phyloP scores from a whole-genome alignment of 2,113 vertebrate species.

The Nycticebus coucang region DNA sequence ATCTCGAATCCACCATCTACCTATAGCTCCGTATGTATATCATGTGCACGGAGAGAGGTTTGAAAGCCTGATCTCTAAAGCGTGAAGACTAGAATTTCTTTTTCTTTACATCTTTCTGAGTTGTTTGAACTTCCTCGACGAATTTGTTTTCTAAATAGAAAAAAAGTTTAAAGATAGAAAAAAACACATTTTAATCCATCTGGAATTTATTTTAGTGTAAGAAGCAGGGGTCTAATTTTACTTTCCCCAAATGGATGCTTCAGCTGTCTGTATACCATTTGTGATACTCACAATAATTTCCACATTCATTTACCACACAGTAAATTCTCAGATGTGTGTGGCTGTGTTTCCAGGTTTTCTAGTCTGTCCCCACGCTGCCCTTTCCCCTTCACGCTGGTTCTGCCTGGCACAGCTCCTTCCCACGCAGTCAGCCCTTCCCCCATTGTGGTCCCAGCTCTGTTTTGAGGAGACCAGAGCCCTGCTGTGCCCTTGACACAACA shows the following conservation, averaged over 20 bases:
- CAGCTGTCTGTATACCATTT: background rate
- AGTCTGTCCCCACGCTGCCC: background rate
- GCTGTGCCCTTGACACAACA: background rate
- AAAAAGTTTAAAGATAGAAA: constrained; percentile 4
- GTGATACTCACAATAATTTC: background rate
- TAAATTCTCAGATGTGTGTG: background rate
- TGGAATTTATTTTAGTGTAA: constrained; percentile 62
- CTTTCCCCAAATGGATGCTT: background rate
- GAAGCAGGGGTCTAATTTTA: constrained; percentile 63
- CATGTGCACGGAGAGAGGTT: background rate
- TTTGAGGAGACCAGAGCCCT: background rate
- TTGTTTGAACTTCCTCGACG: constrained; percentile 34
- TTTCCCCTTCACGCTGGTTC: background rate
- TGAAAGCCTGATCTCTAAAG: constrained; percentile 1
- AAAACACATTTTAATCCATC: constrained; percentile 41
- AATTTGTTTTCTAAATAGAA: constrained; percentile 60
- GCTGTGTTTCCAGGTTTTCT: background rate
- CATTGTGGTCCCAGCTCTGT: background rate
- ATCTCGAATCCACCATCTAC: background rate
- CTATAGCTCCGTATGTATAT: background rate
- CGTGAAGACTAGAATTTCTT: background rate
- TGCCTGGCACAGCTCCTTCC: background rate
- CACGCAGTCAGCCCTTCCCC: background rate
- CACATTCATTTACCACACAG: background rate
- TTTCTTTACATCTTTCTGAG: background rate